These are phyloP conservation scores for Grantiella picta DNA, from an alignment of 2,113 vertebrate genomes.

Conservation along the genomic window DNA sequence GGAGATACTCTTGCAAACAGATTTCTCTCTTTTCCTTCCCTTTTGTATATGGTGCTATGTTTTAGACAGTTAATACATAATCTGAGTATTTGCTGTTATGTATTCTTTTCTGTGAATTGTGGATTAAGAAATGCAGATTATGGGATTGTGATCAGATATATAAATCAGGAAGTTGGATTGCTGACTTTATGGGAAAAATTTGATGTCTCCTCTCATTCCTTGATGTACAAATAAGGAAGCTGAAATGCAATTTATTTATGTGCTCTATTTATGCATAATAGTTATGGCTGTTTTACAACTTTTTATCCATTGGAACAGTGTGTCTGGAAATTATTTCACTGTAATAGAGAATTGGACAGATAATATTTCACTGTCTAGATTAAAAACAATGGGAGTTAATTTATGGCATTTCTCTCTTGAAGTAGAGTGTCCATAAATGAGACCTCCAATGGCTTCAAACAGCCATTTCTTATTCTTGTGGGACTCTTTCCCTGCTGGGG, in stretches of 20 bases:
- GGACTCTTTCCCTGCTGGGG: background rate
- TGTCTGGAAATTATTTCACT: constrained; percentile 33
- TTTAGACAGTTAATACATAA: background rate
- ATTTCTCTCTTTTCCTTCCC: background rate
- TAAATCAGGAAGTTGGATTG: background rate
- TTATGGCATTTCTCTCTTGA: constrained; percentile 7
- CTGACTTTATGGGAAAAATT: background rate
- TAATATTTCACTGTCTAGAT: constrained; percentile 33
- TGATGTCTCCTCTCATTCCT: background rate
- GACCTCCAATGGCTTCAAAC: background rate
- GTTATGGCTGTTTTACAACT: background rate
- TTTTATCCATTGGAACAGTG: background rate
- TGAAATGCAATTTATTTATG: background rate
- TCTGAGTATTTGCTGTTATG: background rate
- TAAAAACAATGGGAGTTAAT: constrained; percentile 25
- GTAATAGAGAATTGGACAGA: background rate
- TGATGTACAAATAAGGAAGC: background rate
- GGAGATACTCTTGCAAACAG: background rate
- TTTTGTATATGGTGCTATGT: background rate
- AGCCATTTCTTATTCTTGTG: constrained; percentile 18
- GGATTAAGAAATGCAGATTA: background rate
- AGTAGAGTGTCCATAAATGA: background rate
- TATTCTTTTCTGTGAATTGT: background rate
- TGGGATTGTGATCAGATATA: background rate
- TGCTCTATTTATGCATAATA: background rate